Conservation (phyloP, 2,113 vertebrate genomes). For the Panurus biarmicus region DNA sequence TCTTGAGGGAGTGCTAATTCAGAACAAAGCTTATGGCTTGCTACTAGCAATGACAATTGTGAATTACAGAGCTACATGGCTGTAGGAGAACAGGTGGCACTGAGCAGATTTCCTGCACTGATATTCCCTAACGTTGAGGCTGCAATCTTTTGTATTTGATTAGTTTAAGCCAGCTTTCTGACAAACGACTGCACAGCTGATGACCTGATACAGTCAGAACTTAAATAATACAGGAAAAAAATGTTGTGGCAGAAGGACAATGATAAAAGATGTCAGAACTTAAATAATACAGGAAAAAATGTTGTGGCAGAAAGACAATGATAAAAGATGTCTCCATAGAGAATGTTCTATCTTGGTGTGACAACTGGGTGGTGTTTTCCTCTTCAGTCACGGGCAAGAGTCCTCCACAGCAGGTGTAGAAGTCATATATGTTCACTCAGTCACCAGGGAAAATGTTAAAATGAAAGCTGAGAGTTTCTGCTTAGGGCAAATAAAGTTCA, state of each 20-base stretch:
- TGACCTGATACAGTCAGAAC: conserved; percentile 4
- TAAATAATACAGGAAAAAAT: background rate
- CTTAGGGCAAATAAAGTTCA: background rate
- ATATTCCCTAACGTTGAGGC: background rate
- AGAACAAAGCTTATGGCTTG: background rate
- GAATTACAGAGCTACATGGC: background rate
- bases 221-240: background rate
- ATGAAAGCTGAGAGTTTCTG: background rate
- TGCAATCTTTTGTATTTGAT: conserved; percentile 18
- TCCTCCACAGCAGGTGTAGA: background rate
- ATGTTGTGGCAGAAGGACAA: background rate
- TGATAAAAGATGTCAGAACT: background rate
- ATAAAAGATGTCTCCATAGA: background rate
- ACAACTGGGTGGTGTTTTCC: background rate
- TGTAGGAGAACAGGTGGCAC: background rate
- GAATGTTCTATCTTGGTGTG: background rate
- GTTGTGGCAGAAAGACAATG: background rate
- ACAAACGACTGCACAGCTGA: background rate
- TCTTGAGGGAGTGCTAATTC: background rate
- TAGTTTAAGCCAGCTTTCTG: conserved; percentile 7
- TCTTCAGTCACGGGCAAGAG: background rate
- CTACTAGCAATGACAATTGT: background rate
- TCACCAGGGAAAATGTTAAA: background rate
- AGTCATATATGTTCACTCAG: background rate
- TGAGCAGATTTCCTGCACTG: background rate